Evolutionary conservation across 2,113 vertebrate species (phyloP), one percentile per base, ranked within the genome.

Genomic region (Megaceryle maxima): DNA sequence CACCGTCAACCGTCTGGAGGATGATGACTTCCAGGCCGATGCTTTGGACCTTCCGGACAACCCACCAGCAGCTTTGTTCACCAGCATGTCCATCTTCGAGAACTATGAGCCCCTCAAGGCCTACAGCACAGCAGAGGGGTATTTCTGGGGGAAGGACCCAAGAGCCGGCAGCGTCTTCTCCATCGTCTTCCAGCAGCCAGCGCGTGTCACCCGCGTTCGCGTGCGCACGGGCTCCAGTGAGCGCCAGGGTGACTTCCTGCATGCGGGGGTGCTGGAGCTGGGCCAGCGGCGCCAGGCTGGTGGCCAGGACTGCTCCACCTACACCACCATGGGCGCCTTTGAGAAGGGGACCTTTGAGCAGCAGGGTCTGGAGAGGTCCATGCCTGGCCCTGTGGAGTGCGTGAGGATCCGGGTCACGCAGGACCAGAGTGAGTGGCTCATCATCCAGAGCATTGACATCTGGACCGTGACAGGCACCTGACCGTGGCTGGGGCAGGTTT

Each of bases 391-490:
- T 0, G 95, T 98, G 16, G 97, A 97, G 4, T 99, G 98, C 6
- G 77, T 99, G 59, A 97, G 97, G 83, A 97, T 99, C 46, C 70
- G 63, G 18, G 97, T 99, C 22, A 98, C 98, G 1, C 94, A 21
- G 5, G 77, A 43, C 15, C 99, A 99, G 88, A 92, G 92, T 0
- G 97, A 98, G n/a, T 98, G 98, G 98, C 90, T 99, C 17, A 96
- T 98, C 81, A 98, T 99, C 81, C 91, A 24, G 20, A 98, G 96
- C 87, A 97, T 99, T 25, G 95, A 97, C 48, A 92, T 99, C 89
- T 98, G 98, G 97, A 97, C 94, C 3, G 13, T 22, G 4, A 26
- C 50, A 1, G 55, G 16, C 35, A 35, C n/a, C 66, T 94, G 75
- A 95, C 11, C 7, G 1, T 2, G 4, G 2, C 1, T 1, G 12